phyloP scores from a whole-genome alignment of 2,888 invertebrate genomes.

The Siphonodentalium dalli region DNA sequence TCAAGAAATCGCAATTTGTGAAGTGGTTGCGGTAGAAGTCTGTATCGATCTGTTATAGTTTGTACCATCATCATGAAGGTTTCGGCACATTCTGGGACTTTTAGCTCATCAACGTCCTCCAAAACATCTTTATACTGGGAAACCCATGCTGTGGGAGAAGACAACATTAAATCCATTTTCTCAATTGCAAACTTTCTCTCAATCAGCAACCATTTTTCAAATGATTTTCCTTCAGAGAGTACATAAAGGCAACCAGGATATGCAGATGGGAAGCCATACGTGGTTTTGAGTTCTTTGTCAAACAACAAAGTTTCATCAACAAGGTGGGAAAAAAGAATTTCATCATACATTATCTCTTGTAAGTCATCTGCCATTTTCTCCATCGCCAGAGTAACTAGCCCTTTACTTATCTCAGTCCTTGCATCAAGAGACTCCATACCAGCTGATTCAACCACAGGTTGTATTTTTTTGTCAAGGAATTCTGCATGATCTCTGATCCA shows the following conservation, averaged over 20 bases:
- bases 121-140: constrained; percentile 67
- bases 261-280: constrained; percentile 73
- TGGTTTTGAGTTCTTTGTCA: constrained; percentile 78
- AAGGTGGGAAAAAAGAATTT: constrained; percentile 85
- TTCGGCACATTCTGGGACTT: constrained; percentile 87
- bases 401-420: constrained; percentile 80
- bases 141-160: constrained; percentile 74
- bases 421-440: constrained; percentile 76
- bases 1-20: constrained; percentile 78
- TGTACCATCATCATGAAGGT: constrained; percentile 84
- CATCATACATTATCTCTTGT: constrained; percentile 79
- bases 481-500: constrained; percentile 88
- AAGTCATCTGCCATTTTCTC: constrained; percentile 85
- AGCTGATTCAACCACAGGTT: constrained; percentile 79
- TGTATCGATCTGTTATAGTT: constrained; percentile 83
- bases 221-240: constrained; percentile 81
- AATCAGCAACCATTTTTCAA: constrained; percentile 85
- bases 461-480: constrained; percentile 69
- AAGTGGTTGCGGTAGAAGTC: constrained; percentile 77
- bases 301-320: constrained; percentile 91
- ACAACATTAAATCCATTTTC: constrained; percentile 87
- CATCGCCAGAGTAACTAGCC: constrained; percentile 81
- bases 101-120: constrained; percentile 63
- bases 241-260: constrained; percentile 82
- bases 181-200: constrained; percentile 90